A percentile compares a stretch with the other conserved stretches of the same genome.
Conservation (phyloP, 1,140 invertebrate genomes). For the Gryon sp. region DNA sequence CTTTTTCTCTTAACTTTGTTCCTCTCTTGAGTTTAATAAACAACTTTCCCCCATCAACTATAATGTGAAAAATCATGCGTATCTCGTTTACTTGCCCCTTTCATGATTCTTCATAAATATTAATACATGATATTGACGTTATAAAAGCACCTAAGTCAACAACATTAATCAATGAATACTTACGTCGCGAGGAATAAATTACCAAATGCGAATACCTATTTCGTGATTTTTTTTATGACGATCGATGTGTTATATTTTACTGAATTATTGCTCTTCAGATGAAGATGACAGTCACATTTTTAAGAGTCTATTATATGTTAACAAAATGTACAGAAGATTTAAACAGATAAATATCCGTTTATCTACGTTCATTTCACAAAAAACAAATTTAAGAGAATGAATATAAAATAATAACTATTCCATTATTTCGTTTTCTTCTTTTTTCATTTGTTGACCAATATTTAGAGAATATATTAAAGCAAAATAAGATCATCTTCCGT, state of each 20-base stretch:
- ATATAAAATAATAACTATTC: too few species aligned
- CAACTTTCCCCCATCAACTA: slow-evolving; percentile 17
- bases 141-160: slow-evolving; percentile 55
- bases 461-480: slow-evolving; percentile 63
- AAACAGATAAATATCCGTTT: too few species aligned
- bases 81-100: slow-evolving; percentile 13
- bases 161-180: slow-evolving; percentile 50
- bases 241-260: slow-evolving; percentile 34
- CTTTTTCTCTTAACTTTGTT: too few species aligned
- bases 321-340: too few species aligned
- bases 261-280: slow-evolving; percentile 36
- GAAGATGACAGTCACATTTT: background rate
- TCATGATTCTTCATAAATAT: slow-evolving; percentile 25
- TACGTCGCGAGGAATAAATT: slow-evolving; percentile 27
- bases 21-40: too few species aligned
- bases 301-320: too few species aligned
- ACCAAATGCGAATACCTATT: slow-evolving; percentile 25
- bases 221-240: slow-evolving; percentile 33
- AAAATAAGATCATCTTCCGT: slow-evolving; percentile 50
- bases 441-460: slow-evolving; percentile 40
- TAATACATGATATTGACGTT: slow-evolving; percentile 49
- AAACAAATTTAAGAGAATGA: too few species aligned
- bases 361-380: too few species aligned
- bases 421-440: too few species aligned
- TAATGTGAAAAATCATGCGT: slow-evolving; percentile 38